Conservation (phyloP, 2,888 invertebrate genomes). For the Oithona nana region DNA sequence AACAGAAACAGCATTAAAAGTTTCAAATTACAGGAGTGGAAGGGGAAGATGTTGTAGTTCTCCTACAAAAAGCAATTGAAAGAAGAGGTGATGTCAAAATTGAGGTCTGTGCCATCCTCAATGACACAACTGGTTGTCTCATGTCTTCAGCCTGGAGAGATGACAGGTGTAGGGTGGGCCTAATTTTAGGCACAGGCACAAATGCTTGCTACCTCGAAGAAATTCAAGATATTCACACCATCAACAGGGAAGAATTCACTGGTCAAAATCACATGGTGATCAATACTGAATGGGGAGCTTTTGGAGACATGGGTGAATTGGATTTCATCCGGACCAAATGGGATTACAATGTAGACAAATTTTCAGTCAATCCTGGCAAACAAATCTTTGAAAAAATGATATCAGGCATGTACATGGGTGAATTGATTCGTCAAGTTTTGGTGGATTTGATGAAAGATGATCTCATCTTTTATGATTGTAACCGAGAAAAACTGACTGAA, state of each 20-base stretch:
- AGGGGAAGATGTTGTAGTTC: conserved; percentile 31
- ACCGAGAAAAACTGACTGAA: conserved; percentile 45
- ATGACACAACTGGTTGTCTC: conserved; percentile 26
- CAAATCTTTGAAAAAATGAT: conserved; percentile 39
- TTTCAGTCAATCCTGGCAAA: conserved; percentile 33
- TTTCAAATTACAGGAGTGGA: no score
- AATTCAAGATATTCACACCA: conserved; percentile 29
- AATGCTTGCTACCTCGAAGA: conserved; percentile 36
- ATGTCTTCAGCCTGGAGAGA: conserved; percentile 40
- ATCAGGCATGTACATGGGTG: conserved; percentile 35
- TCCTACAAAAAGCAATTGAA: conserved; percentile 31
- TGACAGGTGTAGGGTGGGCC: conserved; percentile 32
- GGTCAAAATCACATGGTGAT: conserved; percentile 46
- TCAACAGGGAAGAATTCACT: conserved; percentile 20
- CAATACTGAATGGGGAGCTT: conserved; percentile 95
- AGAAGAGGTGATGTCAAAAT: conserved; percentile 26
- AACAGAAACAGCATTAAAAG: no score
- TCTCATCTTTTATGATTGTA: conserved; percentile 27
- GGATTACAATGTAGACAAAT: conserved; percentile 30
- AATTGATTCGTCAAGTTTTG: conserved; percentile 32
- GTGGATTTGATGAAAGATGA: conserved; percentile 28
- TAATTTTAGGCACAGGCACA: conserved; percentile 37
- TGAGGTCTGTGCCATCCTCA: conserved; percentile 22
- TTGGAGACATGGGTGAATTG: conserved; percentile 72
- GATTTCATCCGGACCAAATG: conserved; percentile 58